These are phyloP conservation scores for Accipiter virgatus DNA, from an alignment of 2,113 vertebrate genomes.

Conservation along the genomic window DNA sequence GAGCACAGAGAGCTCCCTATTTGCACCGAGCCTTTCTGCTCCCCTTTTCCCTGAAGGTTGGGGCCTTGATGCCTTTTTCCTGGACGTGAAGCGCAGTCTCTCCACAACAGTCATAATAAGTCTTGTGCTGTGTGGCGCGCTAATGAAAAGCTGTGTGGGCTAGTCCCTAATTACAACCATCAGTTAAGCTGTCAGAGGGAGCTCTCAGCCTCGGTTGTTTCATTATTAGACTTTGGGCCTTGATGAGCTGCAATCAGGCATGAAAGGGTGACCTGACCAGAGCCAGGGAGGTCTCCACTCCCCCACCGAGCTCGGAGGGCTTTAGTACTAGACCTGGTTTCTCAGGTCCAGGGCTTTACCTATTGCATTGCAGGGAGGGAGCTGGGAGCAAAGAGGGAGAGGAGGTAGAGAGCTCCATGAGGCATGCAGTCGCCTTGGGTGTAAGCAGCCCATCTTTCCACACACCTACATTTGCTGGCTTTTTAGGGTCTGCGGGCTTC, in stretches of 20 bases:
- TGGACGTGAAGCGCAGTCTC: neutral
- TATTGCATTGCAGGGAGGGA: neutral
- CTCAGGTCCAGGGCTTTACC: neutral
- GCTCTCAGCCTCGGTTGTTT: neutral
- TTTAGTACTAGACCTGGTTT: neutral
- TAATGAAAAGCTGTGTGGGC: constrained; percentile 1
- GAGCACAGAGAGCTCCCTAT: neutral
- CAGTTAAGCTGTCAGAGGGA: constrained; percentile 63
- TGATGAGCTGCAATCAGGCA: constrained; percentile 56
- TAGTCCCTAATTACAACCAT: constrained; percentile 60
- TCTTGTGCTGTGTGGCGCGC: neutral
- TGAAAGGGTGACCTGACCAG: constrained; percentile 37
- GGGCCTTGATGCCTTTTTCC: neutral
- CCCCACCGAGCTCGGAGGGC: neutral
- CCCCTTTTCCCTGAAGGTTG: neutral
- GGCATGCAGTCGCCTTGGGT: no score
- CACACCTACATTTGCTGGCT: no score
- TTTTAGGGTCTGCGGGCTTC: neutral
- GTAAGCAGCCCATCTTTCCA: neutral
- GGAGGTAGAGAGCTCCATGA: neutral
- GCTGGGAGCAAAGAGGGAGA: neutral
- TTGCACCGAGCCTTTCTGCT: neutral
- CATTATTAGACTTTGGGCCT: constrained; percentile 51
- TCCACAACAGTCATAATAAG: neutral
- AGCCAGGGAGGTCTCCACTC: neutral